These are phyloP conservation scores for Apamea monoglypha DNA, from an alignment of 2,888 invertebrate genomes.

Conservation along the genomic window DNA sequence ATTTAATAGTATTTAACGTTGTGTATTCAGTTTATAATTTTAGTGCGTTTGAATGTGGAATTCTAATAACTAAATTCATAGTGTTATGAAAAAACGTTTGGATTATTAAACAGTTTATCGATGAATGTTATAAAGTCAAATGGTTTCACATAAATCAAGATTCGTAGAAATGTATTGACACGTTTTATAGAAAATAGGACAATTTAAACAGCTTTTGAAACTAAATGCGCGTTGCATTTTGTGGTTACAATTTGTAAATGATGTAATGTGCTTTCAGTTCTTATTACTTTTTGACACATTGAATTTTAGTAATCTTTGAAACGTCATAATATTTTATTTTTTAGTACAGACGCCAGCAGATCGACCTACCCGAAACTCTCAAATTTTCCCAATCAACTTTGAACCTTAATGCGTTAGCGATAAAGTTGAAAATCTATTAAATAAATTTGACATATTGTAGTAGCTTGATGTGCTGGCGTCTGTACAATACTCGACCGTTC, in stretches of 20 bases:
- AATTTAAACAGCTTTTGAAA: background rate
- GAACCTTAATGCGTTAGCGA: no score
- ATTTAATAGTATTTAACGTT: background rate
- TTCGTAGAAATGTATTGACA: conserved; percentile 12
- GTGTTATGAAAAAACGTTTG: background rate
- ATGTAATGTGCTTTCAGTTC: background rate
- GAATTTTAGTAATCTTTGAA: no score
- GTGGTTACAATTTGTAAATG: background rate
- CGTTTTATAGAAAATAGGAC: background rate
- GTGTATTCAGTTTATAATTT: background rate
- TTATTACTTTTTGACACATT: background rate
- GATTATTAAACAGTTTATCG: background rate
- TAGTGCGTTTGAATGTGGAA: background rate
- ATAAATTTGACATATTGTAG: no score
- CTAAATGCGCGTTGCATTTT: background rate
- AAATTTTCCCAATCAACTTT: no score
- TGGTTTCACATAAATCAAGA: conserved; percentile 1
- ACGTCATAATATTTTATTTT: no score
- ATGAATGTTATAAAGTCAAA: background rate
- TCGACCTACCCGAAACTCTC: no score
- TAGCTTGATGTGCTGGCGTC: no score
- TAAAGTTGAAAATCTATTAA: no score
- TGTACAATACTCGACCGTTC: no score
- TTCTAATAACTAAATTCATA: background rate
- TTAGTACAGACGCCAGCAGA: no score